Conservation (phyloP, 2,113 vertebrate species). For the Oryctolagus cuniculus region DNA sequence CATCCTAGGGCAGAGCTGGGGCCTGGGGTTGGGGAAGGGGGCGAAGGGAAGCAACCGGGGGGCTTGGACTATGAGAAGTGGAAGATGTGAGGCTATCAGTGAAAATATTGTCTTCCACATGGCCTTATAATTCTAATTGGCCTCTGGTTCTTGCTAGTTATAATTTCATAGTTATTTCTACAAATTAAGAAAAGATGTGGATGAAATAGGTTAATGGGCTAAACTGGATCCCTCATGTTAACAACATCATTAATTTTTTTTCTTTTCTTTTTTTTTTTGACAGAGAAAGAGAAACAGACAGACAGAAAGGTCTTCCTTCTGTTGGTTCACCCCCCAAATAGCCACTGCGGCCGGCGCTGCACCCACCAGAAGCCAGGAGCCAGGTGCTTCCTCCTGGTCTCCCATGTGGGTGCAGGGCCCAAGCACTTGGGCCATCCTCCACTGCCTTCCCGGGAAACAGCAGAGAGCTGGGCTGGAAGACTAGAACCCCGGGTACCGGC, state of each 20-base stretch:
- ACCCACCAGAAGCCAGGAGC: too few species aligned
- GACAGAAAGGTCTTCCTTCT: too few species aligned
- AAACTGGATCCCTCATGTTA: background rate
- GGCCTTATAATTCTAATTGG: constrained; percentile 3
- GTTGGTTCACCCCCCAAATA: too few species aligned
- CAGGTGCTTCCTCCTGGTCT: too few species aligned
- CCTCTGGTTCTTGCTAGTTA: constrained; percentile 45
- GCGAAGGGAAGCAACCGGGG: background rate
- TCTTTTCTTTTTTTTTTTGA: background rate
- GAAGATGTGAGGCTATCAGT: background rate
- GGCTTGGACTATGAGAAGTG: constrained; percentile 28
- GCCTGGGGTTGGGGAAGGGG: too few species aligned
- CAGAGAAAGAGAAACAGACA: too few species aligned
- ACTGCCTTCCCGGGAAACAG: too few species aligned
- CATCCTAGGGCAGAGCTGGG: background rate
- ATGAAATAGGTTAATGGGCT: constrained; percentile 39
- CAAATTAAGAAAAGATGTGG: constrained; percentile 44
- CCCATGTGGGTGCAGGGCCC: too few species aligned
- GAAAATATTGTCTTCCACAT: background rate
- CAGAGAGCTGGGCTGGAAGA: too few species aligned
- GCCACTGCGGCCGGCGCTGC: too few species aligned
- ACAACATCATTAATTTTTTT: constrained; percentile 42
- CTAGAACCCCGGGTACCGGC: too few species aligned
- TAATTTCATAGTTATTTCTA: constrained; percentile 29
- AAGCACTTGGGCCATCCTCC: too few species aligned